Percentiles rank a stretch among this genome's conserved stretches.
These are phyloP conservation scores for Stratiolaelaps scimitus DNA, from an alignment of 1,140 invertebrate genomes.

Conservation along the genomic window DNA sequence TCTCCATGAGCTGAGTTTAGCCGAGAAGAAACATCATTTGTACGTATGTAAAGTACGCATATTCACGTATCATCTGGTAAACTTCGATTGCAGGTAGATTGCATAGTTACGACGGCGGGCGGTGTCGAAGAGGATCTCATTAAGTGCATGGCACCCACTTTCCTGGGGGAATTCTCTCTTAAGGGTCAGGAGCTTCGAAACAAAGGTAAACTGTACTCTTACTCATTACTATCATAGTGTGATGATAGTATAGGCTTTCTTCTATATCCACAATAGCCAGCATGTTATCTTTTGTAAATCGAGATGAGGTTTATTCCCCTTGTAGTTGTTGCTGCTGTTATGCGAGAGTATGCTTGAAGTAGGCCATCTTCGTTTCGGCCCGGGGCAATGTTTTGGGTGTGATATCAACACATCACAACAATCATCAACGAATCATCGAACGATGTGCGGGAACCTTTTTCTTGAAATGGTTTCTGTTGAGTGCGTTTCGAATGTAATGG, in stretches of 20 bases:
- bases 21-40: too few relatives aligned
- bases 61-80: too few relatives aligned
- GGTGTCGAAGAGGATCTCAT: constrained; percentile 98
- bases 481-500: background rate
- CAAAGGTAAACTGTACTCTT: background rate
- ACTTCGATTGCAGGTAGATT: constrained; percentile 58
- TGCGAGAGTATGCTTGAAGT: too few relatives aligned
- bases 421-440: background rate
- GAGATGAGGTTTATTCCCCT: too few relatives aligned
- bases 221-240: too few relatives aligned
- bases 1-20: too few relatives aligned
- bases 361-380: background rate
- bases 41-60: too few relatives aligned
- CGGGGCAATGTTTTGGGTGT: too few relatives aligned
- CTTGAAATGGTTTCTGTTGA: background rate
- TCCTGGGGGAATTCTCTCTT: constrained; percentile 75
- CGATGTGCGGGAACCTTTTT: background rate
- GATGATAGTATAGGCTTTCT: too few relatives aligned
- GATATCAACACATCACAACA: background rate
- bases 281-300: too few relatives aligned
- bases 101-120: constrained; percentile 91
- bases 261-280: too few relatives aligned
- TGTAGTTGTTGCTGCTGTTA: too few relatives aligned
- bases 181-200: constrained; percentile 47
- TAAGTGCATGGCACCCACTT: constrained; percentile 91